Base-by-base conservation (phyloP, 1,140 invertebrate species). In the Alviniconcha marisindica region DNA sequence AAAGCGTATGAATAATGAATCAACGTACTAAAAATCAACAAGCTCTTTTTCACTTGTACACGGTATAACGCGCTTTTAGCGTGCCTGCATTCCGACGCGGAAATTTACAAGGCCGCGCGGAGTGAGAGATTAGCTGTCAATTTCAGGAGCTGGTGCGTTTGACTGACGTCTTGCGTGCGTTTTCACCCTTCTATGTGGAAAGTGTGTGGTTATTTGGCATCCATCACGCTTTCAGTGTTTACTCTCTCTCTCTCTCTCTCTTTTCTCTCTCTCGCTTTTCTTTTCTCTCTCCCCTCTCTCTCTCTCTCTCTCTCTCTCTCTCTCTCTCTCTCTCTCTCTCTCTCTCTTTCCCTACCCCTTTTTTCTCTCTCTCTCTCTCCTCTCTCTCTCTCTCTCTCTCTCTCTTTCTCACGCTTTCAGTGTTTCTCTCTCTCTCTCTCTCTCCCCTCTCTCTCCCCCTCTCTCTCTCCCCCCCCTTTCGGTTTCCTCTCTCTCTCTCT, bases 51-150 rank as follows among this genome's bases (percentile, higher is more conserved):
- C 69, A 71, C 36, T 71, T 40, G 69, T 71, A 40, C 33, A 40
- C 24, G 48, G 78, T 66, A n/a, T n/a, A 66, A 80, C 69, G 78
- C 56, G 60, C n/a, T 66, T 42, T 66, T 80, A 31, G 78, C 78
- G 78, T 80, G 78, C 56, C 56, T 48, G 15, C 24, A 38, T 80
- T 42, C 40, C 40, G 78, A 28, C n/a, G 56, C 24, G 28, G 40
- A 80, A 66, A 44, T 80, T 60, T 80, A 80, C 78, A 38, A 44
- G 33, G 36, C 56, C 28, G 78, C 56, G 78, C 56, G 38, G 56
- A 76, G 56, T 80, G 56, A 80, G 40, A 66, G 60, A 80, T 80
- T 80, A 80, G 56, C 60, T 80, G 78, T 80, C 78, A 80, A 40
- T 80, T 54, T 42, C n/a, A 18, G 28, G 40, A 40, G 54, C 54